These are phyloP conservation scores for Pteria penguin DNA, from an alignment of 2,888 invertebrate species.

Conservation along the genomic window DNA sequence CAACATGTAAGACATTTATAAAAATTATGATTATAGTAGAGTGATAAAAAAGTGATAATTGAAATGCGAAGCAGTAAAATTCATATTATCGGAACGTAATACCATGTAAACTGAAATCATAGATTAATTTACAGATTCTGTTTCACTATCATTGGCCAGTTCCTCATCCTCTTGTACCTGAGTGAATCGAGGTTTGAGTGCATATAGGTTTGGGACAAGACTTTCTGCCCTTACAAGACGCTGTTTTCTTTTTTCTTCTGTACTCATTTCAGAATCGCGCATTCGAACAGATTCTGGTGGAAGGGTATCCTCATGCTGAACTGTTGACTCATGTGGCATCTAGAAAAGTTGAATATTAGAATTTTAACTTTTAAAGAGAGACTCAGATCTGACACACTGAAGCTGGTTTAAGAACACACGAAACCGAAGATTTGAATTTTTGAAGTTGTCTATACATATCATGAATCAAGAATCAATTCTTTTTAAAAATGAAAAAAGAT, in stretches of 20 bases:
- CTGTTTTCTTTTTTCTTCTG: conserved; percentile 29
- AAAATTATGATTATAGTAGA: too few species aligned
- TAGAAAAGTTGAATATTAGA: conserved; percentile 69
- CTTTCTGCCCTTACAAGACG: conserved; percentile 55
- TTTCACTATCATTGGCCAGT: conserved; percentile 3
- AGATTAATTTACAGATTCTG: background rate
- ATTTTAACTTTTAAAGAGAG: too few species aligned
- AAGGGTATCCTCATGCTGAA: conserved; percentile 88
- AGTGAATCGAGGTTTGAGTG: conserved; percentile 62
- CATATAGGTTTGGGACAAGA: conserved; percentile 51
- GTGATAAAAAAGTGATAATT: too few species aligned
- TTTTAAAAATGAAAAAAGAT: background rate
- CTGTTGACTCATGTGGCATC: conserved; percentile 99
- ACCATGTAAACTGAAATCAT: too few species aligned
- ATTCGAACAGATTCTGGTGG: conserved; percentile 41
- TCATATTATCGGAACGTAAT: too few species aligned
- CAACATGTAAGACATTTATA: too few species aligned
- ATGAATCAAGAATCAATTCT: too few species aligned
- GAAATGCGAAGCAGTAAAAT: too few species aligned
- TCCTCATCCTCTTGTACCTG: conserved; percentile 67
- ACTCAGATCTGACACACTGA: too few species aligned
- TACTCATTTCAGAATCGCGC: conserved; percentile 20
- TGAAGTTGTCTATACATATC: too few species aligned
- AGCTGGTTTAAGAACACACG: too few species aligned
- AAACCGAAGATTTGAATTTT: too few species aligned